Conservation (phyloP, 53 echinoderm and acorn worm species). For the Arbacia lixula region DNA sequence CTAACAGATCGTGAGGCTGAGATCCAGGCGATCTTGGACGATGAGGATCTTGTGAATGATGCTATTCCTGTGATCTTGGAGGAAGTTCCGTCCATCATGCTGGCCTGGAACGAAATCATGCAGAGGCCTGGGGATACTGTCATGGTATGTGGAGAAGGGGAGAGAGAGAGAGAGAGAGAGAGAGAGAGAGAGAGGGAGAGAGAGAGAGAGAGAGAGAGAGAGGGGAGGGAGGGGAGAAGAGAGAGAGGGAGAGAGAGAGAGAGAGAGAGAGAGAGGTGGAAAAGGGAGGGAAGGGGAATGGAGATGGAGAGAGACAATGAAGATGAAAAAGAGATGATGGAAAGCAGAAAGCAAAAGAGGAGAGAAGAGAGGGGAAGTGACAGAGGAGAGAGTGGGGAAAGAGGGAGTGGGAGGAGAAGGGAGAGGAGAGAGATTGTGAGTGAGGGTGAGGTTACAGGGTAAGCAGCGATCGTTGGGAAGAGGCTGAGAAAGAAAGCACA, state of each 20-base stretch:
- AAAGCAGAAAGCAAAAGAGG: background rate
- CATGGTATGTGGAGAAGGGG: background rate
- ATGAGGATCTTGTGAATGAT: slow-evolving; percentile 55
- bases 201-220: background rate
- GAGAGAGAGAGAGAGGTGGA: background rate
- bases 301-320: background rate
- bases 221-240: background rate
- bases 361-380: background rate
- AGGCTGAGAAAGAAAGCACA: too few relatives aligned
- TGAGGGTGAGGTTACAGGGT: too few relatives aligned
- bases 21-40: slow-evolving; percentile 60
- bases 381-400: background rate
- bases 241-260: background rate
- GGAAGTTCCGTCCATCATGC: slow-evolving; percentile 11
- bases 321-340: background rate
- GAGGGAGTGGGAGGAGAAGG: background rate
- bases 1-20: slow-evolving; percentile 61
- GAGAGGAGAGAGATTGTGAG: background rate
- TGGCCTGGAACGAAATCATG: slow-evolving; percentile 39
- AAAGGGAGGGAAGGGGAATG: background rate
- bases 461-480: too few relatives aligned
- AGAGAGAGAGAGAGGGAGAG: background rate
- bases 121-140: background rate
- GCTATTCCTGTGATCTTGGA: slow-evolving; percentile 39
- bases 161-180: background rate